A percentile compares a stretch with the other conserved stretches of the same genome.
Conservation (phyloP, 92 coral and sea anemone species). For the Epizoanthus stellaris region DNA sequence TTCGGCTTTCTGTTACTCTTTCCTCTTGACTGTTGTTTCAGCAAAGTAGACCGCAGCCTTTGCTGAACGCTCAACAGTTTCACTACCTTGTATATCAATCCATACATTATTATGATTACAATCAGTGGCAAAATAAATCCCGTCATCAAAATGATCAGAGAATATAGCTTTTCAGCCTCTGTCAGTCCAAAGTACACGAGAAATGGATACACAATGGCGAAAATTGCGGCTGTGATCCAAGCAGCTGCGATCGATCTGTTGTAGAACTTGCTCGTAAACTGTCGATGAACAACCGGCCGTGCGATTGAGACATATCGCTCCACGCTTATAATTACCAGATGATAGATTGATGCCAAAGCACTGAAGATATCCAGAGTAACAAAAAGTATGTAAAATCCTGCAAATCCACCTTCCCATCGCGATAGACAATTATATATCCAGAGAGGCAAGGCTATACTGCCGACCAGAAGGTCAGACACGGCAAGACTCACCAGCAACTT, state of each 20-base stretch:
- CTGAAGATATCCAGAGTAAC: slow-evolving; percentile 39
- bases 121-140: slow-evolving; percentile 29
- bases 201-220: slow-evolving; percentile 25
- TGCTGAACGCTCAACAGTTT: slow-evolving; percentile 1
- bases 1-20: background rate
- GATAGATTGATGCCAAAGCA: slow-evolving; percentile 39
- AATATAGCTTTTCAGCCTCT: slow-evolving; percentile 27
- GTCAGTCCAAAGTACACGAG: slow-evolving; percentile 23
- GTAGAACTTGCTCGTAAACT: slow-evolving; percentile 37
- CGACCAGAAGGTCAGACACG: slow-evolving; percentile 38
- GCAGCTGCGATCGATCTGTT: slow-evolving; percentile 18
- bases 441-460: slow-evolving; percentile 27
- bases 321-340: slow-evolving; percentile 22
- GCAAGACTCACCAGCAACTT: slow-evolving; percentile 36
- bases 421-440: slow-evolving; percentile 35
- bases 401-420: slow-evolving; percentile 25
- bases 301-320: slow-evolving; percentile 27
- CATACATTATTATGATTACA: slow-evolving; percentile 31
- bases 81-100: slow-evolving; percentile 21
- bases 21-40: background rate
- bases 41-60: background rate
- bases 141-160: slow-evolving; percentile 7
- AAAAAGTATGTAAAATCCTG: slow-evolving; percentile 23
- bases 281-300: slow-evolving; percentile 18
- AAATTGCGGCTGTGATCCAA: slow-evolving; percentile 13